A percentile compares a stretch with the other conserved stretches of the same genome.
phyloP scores from a whole-genome alignment of 1,140 invertebrate genomes.

The Micrasema longulum region DNA sequence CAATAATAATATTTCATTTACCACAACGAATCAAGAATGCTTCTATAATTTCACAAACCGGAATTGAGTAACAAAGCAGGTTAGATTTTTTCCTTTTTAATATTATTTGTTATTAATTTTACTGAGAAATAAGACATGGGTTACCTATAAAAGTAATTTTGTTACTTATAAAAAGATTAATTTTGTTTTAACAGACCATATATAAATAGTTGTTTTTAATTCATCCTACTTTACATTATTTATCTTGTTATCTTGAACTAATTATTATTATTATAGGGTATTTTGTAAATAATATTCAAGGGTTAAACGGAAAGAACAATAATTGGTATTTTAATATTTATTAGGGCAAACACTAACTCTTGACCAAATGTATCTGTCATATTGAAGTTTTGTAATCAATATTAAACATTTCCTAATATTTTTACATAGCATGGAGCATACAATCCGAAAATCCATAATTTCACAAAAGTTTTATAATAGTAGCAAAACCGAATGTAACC shows the following conservation, averaged over 20 bases:
- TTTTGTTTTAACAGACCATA: not conserved
- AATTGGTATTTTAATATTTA: conserved; percentile 33
- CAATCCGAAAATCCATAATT: not conserved
- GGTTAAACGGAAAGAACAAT: conserved; percentile 31
- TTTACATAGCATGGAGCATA: conserved; percentile 11
- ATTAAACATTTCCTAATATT: conserved; percentile 31
- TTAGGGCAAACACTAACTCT: conserved; percentile 37
- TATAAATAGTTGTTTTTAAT: not conserved
- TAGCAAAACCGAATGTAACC: conserved; percentile 24
- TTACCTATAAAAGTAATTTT: not conserved
- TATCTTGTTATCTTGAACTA: not conserved
- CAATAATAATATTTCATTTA: conserved; percentile 24
- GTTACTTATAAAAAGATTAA: conserved; percentile 7
- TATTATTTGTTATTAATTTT: not conserved
- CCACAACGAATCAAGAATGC: conserved; percentile 50
- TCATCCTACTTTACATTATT: not conserved
- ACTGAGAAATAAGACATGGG: not conserved
- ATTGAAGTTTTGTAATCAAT: conserved; percentile 17
- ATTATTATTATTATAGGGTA: not conserved
- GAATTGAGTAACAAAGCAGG: conserved; percentile 21
- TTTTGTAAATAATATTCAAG: conserved; percentile 22
- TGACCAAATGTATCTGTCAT: conserved; percentile 32
- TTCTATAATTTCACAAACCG: conserved; percentile 41
- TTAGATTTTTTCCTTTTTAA: not conserved
- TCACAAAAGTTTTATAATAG: not conserved